Conservation (phyloP, 1,140 invertebrate species). For the Papilio glaucus region DNA sequence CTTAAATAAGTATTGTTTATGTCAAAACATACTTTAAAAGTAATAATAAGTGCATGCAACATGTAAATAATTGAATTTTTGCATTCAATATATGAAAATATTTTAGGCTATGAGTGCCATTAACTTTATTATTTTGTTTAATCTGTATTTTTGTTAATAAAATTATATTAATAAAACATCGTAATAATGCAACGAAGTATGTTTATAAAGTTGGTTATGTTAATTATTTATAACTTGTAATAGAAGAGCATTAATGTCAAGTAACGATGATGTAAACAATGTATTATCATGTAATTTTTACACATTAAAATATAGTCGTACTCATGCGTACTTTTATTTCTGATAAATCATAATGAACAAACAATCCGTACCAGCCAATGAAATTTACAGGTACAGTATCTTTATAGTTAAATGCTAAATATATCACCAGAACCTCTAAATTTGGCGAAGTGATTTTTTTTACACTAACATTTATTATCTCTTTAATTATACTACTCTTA, state of each 20-base stretch:
- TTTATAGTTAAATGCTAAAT: too few relatives aligned
- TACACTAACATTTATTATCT: too few relatives aligned
- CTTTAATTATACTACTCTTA: too few relatives aligned
- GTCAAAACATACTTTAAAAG: not conserved
- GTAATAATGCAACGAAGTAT: not conserved
- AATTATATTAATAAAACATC: constrained; percentile 46
- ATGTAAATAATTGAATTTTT: constrained; percentile 44
- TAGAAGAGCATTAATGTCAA: not conserved
- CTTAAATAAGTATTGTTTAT: constrained; percentile 8
- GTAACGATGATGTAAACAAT: too few relatives aligned
- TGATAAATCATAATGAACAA: too few relatives aligned
- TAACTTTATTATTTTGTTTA: constrained; percentile 66
- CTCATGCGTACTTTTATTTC: too few relatives aligned
- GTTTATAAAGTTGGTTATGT: constrained; percentile 2
- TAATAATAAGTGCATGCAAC: constrained; percentile 46
- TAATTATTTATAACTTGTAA: constrained; percentile 26
- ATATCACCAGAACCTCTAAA: too few relatives aligned
- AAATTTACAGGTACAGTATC: too few relatives aligned
- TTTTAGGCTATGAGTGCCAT: constrained; percentile 81
- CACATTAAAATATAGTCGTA: too few relatives aligned
- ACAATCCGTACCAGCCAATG: too few relatives aligned
- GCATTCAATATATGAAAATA: constrained; percentile 52
- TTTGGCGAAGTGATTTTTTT: too few relatives aligned
- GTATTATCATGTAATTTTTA: too few relatives aligned
- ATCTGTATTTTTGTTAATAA: constrained; percentile 52